Percentiles rank a stretch among this genome's conserved stretches.
phyloP scores from a whole-genome alignment of 2,888 invertebrate species.

The Agrochola lota region DNA sequence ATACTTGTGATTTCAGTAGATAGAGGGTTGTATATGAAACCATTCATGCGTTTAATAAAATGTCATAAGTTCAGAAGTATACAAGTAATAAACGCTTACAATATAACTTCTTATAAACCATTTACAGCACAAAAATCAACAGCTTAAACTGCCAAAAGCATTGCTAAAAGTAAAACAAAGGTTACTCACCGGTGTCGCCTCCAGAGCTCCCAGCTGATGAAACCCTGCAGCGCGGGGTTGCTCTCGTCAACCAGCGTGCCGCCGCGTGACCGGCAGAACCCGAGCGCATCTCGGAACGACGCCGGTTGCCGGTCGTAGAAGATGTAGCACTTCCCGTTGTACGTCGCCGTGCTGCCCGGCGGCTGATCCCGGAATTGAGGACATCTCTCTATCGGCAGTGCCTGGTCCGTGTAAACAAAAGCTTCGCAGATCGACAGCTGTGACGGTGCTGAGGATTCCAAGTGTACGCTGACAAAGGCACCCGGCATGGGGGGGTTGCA shows the following conservation, averaged over 20 bases:
- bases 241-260: conserved; percentile 97
- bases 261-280: conserved; percentile 95
- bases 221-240: conserved; percentile 97
- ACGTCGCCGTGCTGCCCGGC: conserved; percentile 97
- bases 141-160: conserved; percentile 2
- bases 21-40: background rate
- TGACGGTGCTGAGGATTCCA: conserved; percentile 94
- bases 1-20: background rate
- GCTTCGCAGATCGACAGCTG: conserved; percentile 97
- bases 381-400: conserved; percentile 97
- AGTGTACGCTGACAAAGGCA: conserved; percentile 97
- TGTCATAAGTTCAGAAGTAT: background rate
- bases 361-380: conserved; percentile 98
- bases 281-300: conserved; percentile 94
- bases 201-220: conserved; percentile 98
- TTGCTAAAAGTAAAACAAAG: conserved; percentile 30
- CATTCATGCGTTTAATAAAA: background rate
- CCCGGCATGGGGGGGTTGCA: conserved; percentile 99
- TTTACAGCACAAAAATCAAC: background rate
- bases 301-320: conserved; percentile 97
- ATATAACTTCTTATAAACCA: background rate
- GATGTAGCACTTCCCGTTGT: conserved; percentile 98
- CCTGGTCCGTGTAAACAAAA: conserved; percentile 97
- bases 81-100: background rate
- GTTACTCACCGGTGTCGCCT: conserved; percentile 94